Percentiles rank a stretch among this genome's conserved stretches.
Conservation (phyloP, 2,113 vertebrate species). For the Rattus rattus region DNA sequence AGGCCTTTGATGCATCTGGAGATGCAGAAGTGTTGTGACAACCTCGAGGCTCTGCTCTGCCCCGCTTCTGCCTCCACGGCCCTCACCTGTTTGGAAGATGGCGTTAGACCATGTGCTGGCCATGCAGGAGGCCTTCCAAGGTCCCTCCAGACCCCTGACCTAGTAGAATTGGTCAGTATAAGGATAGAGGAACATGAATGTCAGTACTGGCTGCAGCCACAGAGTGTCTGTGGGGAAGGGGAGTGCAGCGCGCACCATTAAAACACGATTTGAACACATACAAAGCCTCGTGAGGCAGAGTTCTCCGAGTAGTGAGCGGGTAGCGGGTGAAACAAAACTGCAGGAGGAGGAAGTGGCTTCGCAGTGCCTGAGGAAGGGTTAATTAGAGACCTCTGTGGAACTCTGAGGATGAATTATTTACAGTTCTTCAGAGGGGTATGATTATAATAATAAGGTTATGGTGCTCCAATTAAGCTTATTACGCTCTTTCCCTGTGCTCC, state of each 20-base stretch:
- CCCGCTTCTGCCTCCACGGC: no score
- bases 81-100: not conserved
- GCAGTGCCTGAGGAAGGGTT: not conserved
- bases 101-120: not conserved
- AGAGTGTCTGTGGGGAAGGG: not conserved
- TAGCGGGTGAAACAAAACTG: not conserved
- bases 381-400: slow-evolving; percentile 64
- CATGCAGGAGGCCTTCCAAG: not conserved
- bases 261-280: not conserved
- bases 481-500: slow-evolving; percentile 53
- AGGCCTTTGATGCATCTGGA: not conserved
- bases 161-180: accelerated
- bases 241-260: accelerated
- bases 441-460: slow-evolving; percentile 69
- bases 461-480: slow-evolving; percentile 49
- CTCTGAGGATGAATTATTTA: slow-evolving; percentile 71
- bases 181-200: accelerated
- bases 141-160: accelerated
- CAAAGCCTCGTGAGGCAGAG: not conserved
- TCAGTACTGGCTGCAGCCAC: accelerated
- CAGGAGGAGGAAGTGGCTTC: not conserved
- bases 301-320: not conserved
- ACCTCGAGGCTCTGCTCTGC: no score
- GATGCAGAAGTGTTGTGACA: not conserved
- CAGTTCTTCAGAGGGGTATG: slow-evolving; percentile 67